Evolutionary conservation across 2,888 invertebrate species (phyloP), one percentile per base, ranked within the genome.

Genomic region (Hermaeophaga mercurialis): DNA sequence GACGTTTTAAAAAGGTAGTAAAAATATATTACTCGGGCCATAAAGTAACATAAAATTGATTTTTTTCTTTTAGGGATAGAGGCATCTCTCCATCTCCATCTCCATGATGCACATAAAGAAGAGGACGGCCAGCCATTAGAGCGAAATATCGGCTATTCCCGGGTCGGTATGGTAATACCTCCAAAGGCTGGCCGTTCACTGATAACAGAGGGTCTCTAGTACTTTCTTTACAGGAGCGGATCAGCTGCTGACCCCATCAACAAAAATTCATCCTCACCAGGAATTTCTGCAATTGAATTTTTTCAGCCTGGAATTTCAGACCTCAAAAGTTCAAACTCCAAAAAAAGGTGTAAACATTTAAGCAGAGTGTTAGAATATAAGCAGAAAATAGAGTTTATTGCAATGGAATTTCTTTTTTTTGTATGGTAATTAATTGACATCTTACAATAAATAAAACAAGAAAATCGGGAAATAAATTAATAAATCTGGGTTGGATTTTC

Each of bases 151-250:
- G 74, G 75, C 75, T 71, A 75, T 75, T 75, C 73, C 75, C 71
- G 74, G 73, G 70, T 73, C 73, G 73, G 75, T 75, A 76, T 75
- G 75, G 76, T 76, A 77, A 76, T 77, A 73, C 76, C 74, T 73
- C 70, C 74, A 71, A 72, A 73, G 73, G 77, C 78, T 78, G 78
- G 78, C 74, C 77, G 74, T 72, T 71, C 74, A 73, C 78, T 78
- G 78, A 78, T 78, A 78, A 78, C 76, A 73, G 73, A 75, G 76
- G 76, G 77, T 76, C 73, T 75, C 70, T 66, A 70, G 70, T 74
- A 73, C 59, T 59, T 46, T 41, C 28, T 38, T 19, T 22, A 14
- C 41, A 55, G 41, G 45, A 34, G 9, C 45, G 53, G 24, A 52
- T 34, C 11, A 8, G 24, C 43, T 14, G 26, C 5, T 22, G 12